Conservation (phyloP, 2,797 vertebrate species). For the Myotis daubentonii region DNA sequence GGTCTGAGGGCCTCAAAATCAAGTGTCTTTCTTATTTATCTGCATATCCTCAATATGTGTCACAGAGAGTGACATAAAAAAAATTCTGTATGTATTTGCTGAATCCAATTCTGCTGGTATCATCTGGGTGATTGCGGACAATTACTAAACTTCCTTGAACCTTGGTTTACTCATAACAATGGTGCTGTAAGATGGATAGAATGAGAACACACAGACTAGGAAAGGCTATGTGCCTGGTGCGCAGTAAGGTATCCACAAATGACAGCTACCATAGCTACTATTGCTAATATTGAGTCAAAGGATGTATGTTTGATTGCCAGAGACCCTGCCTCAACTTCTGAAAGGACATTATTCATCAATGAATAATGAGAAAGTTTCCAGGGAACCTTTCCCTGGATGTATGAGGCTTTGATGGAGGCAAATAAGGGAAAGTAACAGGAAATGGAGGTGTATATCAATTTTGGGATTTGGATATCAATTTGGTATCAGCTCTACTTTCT, state of each 20-base stretch:
- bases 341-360: slow-evolving; percentile 69
- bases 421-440: not conserved
- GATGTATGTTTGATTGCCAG: not conserved
- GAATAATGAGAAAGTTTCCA: slow-evolving; percentile 70
- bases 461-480: not conserved
- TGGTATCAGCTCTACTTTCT: not conserved
- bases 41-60: not conserved
- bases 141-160: not conserved
- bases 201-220: not conserved
- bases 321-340: not conserved
- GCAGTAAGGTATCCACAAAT: too few species aligned
- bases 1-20: not conserved
- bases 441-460: not conserved
- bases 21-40: not conserved
- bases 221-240: not conserved
- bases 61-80: not conserved
- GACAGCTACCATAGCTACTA: not conserved
- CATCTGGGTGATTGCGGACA: not conserved
- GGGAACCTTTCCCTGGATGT: slow-evolving; percentile 33
- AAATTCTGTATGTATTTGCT: not conserved
- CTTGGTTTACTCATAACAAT: not conserved
- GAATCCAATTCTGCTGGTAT: not conserved
- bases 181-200: not conserved
- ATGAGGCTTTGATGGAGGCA: not conserved
- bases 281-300: not conserved